Evolutionary conservation across 37 sponge, comb jelly and placozoan species (phyloP), one percentile per base, ranked within the genome.

Genomic region (Halisarca cf. caerulea): DNA sequence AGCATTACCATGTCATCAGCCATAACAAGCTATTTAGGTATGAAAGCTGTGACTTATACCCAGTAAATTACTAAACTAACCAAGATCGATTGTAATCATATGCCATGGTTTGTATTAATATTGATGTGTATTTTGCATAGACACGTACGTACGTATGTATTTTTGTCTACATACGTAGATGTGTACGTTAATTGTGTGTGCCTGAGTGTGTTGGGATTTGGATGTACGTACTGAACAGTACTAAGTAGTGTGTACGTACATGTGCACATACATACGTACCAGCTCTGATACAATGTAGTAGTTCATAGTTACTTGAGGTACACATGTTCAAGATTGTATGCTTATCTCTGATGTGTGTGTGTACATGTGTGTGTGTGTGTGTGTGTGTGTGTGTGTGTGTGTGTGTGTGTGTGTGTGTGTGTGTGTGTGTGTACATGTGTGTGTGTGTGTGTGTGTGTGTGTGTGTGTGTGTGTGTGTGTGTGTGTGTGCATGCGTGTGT

Each of bases 31-130:
- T n/a, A n/a, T n/a, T n/a, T n/a, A n/a, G n/a, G n/a, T n/a, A n/a
- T n/a, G n/a, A n/a, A n/a, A n/a, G n/a, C n/a, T n/a, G n/a, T n/a
- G n/a, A n/a, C n/a, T n/a, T n/a, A n/a, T n/a, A n/a, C n/a, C n/a
- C n/a, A n/a, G n/a, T n/a, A n/a, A n/a, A n/a, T n/a, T 84, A 4
- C 99, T 97, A 87, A 90, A 96, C 25, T 44, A 66, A 43, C 96
- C 99, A 84, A 98, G 92, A 60, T 98, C 99, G 59, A 94, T 43
- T 57, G 72, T 23, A 33, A 6, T 9, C 5, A 27, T 34, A 55
- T 20, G 79, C 3, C 7, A 8, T 51, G 6, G 57, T 20, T 15
- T 34, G 79, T 17, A 15, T 34, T 9, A 18, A 27, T 24, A 55
- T 17, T 9, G 4, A 27, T 17, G 33, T 34, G 57, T 20, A 27